Conservation (phyloP, 2,888 invertebrate species). For the Acleris laterana region DNA sequence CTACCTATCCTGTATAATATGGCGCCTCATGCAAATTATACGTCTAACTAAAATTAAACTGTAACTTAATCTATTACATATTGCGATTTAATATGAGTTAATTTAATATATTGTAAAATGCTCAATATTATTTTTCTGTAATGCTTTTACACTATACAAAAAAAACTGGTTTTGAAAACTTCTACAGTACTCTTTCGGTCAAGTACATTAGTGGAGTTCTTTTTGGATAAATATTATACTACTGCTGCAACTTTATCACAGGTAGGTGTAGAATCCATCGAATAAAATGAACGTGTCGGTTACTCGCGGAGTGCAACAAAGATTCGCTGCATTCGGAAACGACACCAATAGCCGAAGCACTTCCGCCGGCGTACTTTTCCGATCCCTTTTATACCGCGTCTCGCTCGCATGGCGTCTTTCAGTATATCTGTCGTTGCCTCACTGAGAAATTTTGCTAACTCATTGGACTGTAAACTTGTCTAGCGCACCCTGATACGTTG, state of each 20-base stretch:
- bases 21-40: constrained; percentile 25
- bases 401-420: constrained; percentile 58
- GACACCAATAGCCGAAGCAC: constrained; percentile 68
- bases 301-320: constrained; percentile 43
- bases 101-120: too few species aligned
- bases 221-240: neutral
- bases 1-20: constrained; percentile 22
- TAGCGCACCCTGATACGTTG: constrained; percentile 49
- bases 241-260: constrained; percentile 6
- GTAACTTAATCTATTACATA: neutral
- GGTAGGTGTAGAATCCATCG: constrained; percentile 24
- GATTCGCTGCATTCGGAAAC: constrained; percentile 54
- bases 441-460: constrained; percentile 61
- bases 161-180: too few species aligned
- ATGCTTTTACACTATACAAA: too few species aligned
- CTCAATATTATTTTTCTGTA: too few species aligned
- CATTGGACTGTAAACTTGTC: constrained; percentile 61
- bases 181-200: too few species aligned
- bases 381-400: constrained; percentile 61
- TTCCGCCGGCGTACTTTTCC: constrained; percentile 59
- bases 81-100: too few species aligned
- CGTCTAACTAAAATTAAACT: constrained; percentile 6
- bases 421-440: constrained; percentile 56
- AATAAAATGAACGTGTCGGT: constrained; percentile 40
- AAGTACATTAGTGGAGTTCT: too few species aligned